Percentiles rank a stretch among this genome's conserved stretches.
phyloP scores from a whole-genome alignment of 2,113 vertebrate species.

The Odocoileus hemionus region DNA sequence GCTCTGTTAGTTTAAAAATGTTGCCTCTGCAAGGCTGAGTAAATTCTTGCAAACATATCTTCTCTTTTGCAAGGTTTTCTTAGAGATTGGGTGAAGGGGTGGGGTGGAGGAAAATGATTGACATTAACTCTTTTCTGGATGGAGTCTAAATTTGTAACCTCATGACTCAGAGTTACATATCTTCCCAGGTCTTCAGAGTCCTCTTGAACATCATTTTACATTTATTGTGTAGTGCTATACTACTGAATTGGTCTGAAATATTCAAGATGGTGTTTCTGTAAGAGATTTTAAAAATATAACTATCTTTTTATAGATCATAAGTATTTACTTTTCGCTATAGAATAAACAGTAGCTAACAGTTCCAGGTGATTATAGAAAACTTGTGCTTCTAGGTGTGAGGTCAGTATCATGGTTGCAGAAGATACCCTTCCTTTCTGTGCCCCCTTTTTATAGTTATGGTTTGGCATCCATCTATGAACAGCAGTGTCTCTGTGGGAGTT shows the following conservation, averaged over 20 bases:
- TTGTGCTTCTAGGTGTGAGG: background rate
- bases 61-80: background rate
- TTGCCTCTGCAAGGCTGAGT: slow-evolving; percentile 43
- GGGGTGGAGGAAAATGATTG: background rate
- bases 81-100: background rate
- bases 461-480: background rate
- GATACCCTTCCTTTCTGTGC: background rate
- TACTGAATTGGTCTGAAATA: background rate
- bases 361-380: background rate
- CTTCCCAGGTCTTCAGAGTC: background rate
- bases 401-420: background rate
- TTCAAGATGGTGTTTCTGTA: background rate
- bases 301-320: background rate
- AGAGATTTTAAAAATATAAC: background rate
- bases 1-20: slow-evolving; percentile 53
- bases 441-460: background rate
- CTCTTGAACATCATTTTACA: background rate
- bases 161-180: background rate
- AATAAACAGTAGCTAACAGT: background rate
- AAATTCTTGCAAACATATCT: slow-evolving; percentile 35
- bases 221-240: background rate
- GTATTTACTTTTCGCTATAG: background rate
- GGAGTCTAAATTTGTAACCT: slow-evolving; percentile 26
- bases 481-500: background rate
- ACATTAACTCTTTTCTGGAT: background rate